Evolutionary conservation across 2,113 vertebrate species (phyloP).

Genomic region (Phaetusa simplex): DNA sequence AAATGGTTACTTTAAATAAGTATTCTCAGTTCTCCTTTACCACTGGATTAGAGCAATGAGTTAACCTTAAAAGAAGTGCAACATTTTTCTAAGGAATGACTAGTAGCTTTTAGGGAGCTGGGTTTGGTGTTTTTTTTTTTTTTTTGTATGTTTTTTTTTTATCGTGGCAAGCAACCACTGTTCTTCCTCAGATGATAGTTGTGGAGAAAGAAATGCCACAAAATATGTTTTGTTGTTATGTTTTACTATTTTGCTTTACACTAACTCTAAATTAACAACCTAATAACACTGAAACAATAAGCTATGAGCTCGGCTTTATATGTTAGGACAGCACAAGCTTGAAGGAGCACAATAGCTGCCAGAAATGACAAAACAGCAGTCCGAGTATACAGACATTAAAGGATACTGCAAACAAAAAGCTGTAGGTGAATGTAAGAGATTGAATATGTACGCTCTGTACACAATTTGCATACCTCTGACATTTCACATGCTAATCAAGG

Average conservation of each 20-base stretch:
- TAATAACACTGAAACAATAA: not conserved
- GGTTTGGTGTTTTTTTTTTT: not conserved
- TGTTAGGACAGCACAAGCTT: not conserved
- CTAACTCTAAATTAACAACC: not conserved
- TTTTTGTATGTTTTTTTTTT: too few species aligned
- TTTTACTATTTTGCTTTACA: not conserved
- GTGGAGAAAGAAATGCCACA: not conserved
- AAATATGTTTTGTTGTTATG: not conserved
- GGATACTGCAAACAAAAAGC: not conserved
- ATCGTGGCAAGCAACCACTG: not conserved
- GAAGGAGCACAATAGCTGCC: not conserved
- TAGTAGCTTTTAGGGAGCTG: not conserved
- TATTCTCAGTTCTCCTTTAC: not conserved
- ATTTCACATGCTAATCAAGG: not conserved
- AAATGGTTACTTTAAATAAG: not conserved
- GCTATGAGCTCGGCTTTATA: not conserved
- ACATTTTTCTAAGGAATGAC: not conserved
- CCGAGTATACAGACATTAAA: not conserved
- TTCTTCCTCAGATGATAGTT: not conserved
- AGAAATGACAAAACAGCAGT: not conserved
- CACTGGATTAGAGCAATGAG: not conserved
- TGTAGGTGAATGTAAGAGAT: not conserved
- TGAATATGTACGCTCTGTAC: not conserved
- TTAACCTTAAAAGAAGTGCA: not conserved
- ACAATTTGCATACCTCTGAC: not conserved